A percentile compares a stretch with the other conserved stretches of the same genome.
phyloP scores from a whole-genome alignment of 2,888 invertebrate genomes.

The Lathronympha strigana region DNA sequence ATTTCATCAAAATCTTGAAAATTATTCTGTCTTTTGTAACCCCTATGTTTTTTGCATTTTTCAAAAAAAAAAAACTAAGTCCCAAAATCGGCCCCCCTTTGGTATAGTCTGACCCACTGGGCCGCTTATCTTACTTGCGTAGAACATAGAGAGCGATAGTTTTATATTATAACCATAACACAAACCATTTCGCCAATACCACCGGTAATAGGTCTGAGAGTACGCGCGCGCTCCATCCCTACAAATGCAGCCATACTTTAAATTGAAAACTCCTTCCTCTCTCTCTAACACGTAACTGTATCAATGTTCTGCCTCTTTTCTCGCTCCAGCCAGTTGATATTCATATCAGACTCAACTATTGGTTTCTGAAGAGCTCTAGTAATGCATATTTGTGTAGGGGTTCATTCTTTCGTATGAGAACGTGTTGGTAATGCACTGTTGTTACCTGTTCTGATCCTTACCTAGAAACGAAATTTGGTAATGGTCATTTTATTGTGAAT shows the following conservation, averaged over 20 bases:
- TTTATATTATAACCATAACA: too few relatives aligned
- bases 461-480: too few relatives aligned
- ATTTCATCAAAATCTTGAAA: too few relatives aligned
- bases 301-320: conserved; percentile 5
- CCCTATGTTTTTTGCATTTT: too few relatives aligned
- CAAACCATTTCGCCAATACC: conserved; percentile 12
- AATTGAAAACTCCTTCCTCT: conserved; percentile 29
- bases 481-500: too few relatives aligned
- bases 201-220: conserved; percentile 16
- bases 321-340: conserved; percentile 24
- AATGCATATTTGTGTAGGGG: conserved; percentile 18
- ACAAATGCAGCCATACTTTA: conserved; percentile 39
- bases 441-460: too few relatives aligned
- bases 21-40: too few relatives aligned
- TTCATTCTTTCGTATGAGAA: background rate
- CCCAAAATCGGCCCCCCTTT: too few relatives aligned
- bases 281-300: conserved; percentile 1
- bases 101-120: too few relatives aligned
- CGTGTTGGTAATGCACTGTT: background rate
- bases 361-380: conserved; percentile 26
- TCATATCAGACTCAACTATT: conserved; percentile 31
- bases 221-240: conserved; percentile 16
- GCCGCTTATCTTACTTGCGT: too few relatives aligned
- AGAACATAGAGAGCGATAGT: too few relatives aligned
- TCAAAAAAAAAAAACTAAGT: too few relatives aligned